Base-by-base conservation (phyloP, 2,797 vertebrate genomes). In the Falco berigora region DNA sequence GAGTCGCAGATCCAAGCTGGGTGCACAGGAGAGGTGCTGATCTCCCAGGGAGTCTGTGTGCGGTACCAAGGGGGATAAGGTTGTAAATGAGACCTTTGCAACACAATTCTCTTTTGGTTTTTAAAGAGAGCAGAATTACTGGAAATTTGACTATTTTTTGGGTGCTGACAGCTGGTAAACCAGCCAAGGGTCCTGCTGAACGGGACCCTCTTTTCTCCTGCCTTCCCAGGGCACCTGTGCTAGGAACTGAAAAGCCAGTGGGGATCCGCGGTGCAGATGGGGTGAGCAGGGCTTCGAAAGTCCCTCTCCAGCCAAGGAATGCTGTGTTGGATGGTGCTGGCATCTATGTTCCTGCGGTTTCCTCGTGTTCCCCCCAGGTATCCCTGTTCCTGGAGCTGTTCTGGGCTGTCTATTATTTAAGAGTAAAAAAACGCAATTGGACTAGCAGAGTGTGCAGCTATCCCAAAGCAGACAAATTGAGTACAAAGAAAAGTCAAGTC, bases 171-270 rank as follows among this genome's bases (percentile, higher is more conserved):
- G 69, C 27, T 77, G 69, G 30, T 47, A 14, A 44, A 46, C 21
- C 46, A 56, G 19, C 36, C 32, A 7, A 2, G 16, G 52, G 36
- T n/a, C n/a, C 17, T 36, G 28, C 30, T 46, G 71, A 28, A 32
- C 6, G 20, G 42, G n/a, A 14, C 5, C 4, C 12, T 55, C 12
- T 9, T 19, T 19, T 36, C 36, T 40, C 27, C n/a, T 90, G 20
- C 30, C 30, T 80, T 28, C 23, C 58, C 2, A 2, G 34, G 12
- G 30, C 6, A 1, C 15, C 23, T 0, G 0, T 21, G n/a, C 34
- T 42, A n/a, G 61, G 52, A 61, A 34, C 23, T 32, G 67, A 59
- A 42, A 49, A 63, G 23, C 24, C 40, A 40, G 56, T 0, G 6
- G 53, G 55, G 80, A 52, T 59, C 32, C 66, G 18, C 9, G 25